Percentiles rank a stretch among this genome's conserved stretches.
These are phyloP conservation scores for Diarsia rubi DNA, from an alignment of 2,888 invertebrate species.

Conservation along the genomic window DNA sequence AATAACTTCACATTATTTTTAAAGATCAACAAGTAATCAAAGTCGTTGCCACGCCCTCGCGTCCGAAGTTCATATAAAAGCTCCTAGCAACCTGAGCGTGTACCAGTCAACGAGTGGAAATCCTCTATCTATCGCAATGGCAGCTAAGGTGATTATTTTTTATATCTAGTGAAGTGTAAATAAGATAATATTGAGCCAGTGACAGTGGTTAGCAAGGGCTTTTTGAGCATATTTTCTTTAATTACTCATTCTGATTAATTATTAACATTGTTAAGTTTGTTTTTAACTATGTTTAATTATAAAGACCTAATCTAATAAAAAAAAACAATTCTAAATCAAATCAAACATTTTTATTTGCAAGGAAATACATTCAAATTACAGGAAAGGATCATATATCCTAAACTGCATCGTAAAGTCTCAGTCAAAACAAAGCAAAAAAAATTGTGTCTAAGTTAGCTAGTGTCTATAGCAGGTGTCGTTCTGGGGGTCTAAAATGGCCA, in stretches of 20 bases:
- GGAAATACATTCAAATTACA: too few relatives aligned
- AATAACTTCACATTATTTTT: constrained; percentile 67
- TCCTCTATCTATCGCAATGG: constrained; percentile 85
- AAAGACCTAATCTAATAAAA: not conserved
- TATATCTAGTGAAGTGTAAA: constrained; percentile 66
- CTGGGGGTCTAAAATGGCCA: too few relatives aligned
- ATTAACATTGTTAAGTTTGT: not conserved
- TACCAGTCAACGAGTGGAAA: constrained; percentile 84
- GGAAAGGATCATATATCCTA: too few relatives aligned
- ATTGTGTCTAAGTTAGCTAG: not conserved
- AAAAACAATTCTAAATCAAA: not conserved
- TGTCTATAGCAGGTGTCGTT: too few relatives aligned
- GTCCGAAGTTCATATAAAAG: constrained; percentile 83
- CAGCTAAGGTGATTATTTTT: constrained; percentile 85
- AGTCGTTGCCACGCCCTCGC: constrained; percentile 83
- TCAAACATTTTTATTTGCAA: too few relatives aligned
- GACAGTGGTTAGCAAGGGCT: constrained; percentile 1
- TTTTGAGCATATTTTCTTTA: not conserved
- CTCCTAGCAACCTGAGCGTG: constrained; percentile 74
- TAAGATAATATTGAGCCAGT: constrained; percentile 4
- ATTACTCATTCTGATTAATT: not conserved
- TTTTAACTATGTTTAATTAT: not conserved
- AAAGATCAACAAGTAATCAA: constrained; percentile 84
- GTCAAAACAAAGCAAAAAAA: not conserved
- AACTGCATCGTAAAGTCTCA: too few relatives aligned